Conservation (phyloP, 2,113 vertebrate genomes). For the Argyrosomus japonicus region DNA sequence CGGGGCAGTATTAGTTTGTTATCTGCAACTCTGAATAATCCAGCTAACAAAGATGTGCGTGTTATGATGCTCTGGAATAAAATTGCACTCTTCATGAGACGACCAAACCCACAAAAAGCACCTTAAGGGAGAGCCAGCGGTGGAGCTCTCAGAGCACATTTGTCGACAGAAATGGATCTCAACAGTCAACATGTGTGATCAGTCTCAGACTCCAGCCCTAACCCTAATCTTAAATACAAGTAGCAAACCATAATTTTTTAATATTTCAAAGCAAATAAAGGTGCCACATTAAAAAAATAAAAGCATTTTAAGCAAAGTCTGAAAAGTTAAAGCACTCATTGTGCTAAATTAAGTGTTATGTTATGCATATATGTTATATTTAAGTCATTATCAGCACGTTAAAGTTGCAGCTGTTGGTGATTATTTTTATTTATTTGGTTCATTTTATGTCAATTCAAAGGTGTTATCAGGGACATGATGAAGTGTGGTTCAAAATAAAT, state of each 20-base stretch:
- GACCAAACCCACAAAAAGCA: background rate
- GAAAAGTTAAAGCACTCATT: background rate
- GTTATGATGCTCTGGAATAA: background rate
- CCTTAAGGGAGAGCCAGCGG: background rate
- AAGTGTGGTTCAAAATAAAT: background rate
- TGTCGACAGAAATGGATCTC: background rate
- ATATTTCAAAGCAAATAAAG: background rate
- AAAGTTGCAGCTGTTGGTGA: background rate
- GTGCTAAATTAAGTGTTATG: background rate
- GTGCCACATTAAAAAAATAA: background rate
- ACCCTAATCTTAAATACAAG: background rate
- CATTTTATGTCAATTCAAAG: background rate
- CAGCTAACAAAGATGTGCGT: background rate
- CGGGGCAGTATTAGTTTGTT: slow-evolving; percentile 6
- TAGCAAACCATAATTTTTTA: background rate
- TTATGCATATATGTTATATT: background rate
- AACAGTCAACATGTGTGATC: background rate
- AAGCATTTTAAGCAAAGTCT: background rate
- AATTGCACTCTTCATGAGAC: background rate
- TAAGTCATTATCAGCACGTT: background rate
- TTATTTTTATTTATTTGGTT: background rate
- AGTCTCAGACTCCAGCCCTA: too few species aligned
- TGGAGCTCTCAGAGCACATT: background rate
- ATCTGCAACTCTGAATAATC: background rate
- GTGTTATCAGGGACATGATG: background rate